Evolutionary conservation across 2,888 invertebrate species (phyloP).

Genomic region (Heteromurus nitidus): DNA sequence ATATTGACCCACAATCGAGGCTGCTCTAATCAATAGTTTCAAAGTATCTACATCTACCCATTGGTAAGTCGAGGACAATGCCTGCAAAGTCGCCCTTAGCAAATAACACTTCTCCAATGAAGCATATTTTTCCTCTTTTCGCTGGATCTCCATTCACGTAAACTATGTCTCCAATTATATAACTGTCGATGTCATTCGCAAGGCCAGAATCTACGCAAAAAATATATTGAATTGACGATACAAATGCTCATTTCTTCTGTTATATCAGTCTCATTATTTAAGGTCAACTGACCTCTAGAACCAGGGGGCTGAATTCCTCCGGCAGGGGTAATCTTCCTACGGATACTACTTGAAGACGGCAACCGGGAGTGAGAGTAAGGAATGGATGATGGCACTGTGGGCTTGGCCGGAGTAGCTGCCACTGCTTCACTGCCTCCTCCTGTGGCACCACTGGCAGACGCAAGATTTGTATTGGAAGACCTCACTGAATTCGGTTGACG

Average conservation of each 20-base stretch:
- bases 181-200: conserved; percentile 81
- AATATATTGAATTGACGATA: neutral
- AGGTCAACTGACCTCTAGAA: conserved; percentile 41
- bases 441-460: conserved; percentile 25
- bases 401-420: conserved; percentile 29
- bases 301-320: conserved; percentile 49
- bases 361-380: conserved; percentile 49
- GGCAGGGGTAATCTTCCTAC: conserved; percentile 50
- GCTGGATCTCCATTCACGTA: conserved; percentile 88
- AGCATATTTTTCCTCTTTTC: conserved; percentile 94
- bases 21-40: neutral
- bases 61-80: conserved; percentile 94
- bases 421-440: neutral
- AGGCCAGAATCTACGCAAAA: conserved; percentile 42
- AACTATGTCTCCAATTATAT: conserved; percentile 95
- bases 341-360: conserved; percentile 60
- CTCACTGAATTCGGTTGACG: conserved; percentile 48
- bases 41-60: conserved; percentile 82
- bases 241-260: too few relatives aligned
- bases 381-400: conserved; percentile 21
- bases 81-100: conserved; percentile 99
- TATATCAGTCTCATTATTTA: neutral
- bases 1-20: neutral
- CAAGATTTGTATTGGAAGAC: conserved; percentile 50
- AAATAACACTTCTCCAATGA: conserved; percentile 96